phyloP scores from a whole-genome alignment of 2,888 invertebrate species.

The Chesias legatella region DNA sequence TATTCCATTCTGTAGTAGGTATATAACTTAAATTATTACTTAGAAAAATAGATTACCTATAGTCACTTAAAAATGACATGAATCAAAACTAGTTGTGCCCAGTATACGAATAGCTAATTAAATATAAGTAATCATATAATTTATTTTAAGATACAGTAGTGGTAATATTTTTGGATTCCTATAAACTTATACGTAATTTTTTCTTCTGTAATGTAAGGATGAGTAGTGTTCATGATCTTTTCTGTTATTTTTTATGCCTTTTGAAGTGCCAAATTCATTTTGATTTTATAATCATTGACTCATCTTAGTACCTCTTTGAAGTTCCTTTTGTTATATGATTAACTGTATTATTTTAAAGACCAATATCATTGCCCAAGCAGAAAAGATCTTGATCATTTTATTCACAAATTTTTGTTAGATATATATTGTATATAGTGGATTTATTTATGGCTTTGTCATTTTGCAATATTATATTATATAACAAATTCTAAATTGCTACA shows the following conservation, averaged over 20 bases:
- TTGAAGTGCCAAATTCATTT: slow-evolving; percentile 72
- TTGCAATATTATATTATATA: slow-evolving; percentile 34
- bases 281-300: slow-evolving; percentile 47
- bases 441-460: slow-evolving; percentile 50
- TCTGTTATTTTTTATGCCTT: slow-evolving; percentile 50
- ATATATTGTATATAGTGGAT: slow-evolving; percentile 66
- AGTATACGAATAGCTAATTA: slow-evolving; percentile 79
- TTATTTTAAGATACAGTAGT: slow-evolving; percentile 79
- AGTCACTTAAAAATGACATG: slow-evolving; percentile 78
- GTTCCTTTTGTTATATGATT: slow-evolving; percentile 51
- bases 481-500: slow-evolving; percentile 48
- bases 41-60: slow-evolving; percentile 75
- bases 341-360: slow-evolving; percentile 38
- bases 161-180: slow-evolving; percentile 81
- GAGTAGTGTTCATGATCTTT: slow-evolving; percentile 50
- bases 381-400: slow-evolving; percentile 66
- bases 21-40: slow-evolving; percentile 76
- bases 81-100: slow-evolving; percentile 81
- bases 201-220: slow-evolving; percentile 53
- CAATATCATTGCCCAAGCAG: slow-evolving; percentile 34
- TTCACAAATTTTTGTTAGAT: slow-evolving; percentile 53
- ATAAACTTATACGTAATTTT: slow-evolving; percentile 77
- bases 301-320: slow-evolving; percentile 54
- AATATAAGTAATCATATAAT: slow-evolving; percentile 69
- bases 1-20: slow-evolving; percentile 79